Conservation (phyloP, 2,888 invertebrate species). For the Celastrina argiolus region DNA sequence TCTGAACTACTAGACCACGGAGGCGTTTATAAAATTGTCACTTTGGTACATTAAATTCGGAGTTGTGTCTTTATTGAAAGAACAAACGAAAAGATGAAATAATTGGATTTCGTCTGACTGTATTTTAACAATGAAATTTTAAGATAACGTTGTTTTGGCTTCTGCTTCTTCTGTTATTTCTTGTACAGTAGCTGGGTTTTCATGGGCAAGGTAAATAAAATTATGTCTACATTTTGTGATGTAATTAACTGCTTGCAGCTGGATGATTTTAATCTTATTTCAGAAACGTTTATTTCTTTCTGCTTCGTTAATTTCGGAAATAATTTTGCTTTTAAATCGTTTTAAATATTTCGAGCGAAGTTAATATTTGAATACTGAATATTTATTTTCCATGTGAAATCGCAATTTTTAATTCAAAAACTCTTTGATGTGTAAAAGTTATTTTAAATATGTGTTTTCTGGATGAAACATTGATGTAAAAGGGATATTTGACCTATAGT, state of each 20-base stretch:
- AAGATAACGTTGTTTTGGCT: neutral
- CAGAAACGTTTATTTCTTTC: neutral
- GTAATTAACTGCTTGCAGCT: neutral
- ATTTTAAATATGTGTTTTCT: too few species aligned
- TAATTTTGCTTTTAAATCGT: neutral
- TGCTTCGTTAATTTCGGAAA: neutral
- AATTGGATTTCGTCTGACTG: slow-evolving; percentile 13
- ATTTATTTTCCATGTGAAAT: too few species aligned
- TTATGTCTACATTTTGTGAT: neutral
- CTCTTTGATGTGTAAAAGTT: too few species aligned
- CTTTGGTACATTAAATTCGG: neutral
- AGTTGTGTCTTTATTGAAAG: slow-evolving; percentile 3
- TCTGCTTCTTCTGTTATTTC: neutral
- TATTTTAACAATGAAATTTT: slow-evolving; percentile 17
- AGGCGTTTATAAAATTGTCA: neutral
- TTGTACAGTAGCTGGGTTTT: neutral
- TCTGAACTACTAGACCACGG: too few species aligned
- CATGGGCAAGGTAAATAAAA: neutral
- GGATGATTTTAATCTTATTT: slow-evolving; percentile 12
- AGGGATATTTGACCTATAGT: too few species aligned
- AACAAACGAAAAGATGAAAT: slow-evolving; percentile 20
- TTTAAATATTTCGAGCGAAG: neutral
- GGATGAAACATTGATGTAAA: too few species aligned
- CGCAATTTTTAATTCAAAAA: too few species aligned
- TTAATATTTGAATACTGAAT: neutral